Percentiles rank a stretch among this genome's conserved stretches.
These are phyloP conservation scores for Epinephelus moara DNA, from an alignment of 2,113 vertebrate species.

Conservation along the genomic window DNA sequence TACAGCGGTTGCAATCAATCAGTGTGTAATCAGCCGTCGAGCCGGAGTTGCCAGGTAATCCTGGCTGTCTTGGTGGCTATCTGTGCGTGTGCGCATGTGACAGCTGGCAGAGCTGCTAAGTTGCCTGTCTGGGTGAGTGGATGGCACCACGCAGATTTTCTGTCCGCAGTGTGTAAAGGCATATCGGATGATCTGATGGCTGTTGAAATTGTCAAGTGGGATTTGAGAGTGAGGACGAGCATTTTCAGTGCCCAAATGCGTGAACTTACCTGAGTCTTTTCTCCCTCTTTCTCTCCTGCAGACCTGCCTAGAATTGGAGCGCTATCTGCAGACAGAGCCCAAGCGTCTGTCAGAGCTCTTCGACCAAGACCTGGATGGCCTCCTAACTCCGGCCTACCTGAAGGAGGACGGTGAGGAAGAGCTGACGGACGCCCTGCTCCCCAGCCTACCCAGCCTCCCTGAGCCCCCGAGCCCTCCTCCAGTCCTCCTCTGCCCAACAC, in stretches of 20 bases:
- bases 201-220: conserved; percentile 63
- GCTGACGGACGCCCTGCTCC: conserved; percentile 87
- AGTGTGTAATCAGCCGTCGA: conserved; percentile 81
- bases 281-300: conserved; percentile 75
- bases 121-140: conserved; percentile 56
- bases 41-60: conserved; percentile 79
- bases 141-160: conserved; percentile 59
- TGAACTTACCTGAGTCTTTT: conserved; percentile 23
- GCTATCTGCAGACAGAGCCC: conserved; percentile 98
- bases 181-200: conserved; percentile 53
- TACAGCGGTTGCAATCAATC: conserved; percentile 81
- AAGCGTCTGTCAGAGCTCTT: conserved; percentile 94
- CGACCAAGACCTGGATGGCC: conserved; percentile 93
- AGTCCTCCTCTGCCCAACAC: conserved; percentile 72
- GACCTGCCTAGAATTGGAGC: conserved; percentile 98
- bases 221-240: conserved; percentile 35
- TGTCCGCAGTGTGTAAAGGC: conserved; percentile 41
- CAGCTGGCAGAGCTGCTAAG: conserved; percentile 69
- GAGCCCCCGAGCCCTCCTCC: conserved; percentile 88
- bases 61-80: conserved; percentile 69
- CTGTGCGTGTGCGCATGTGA: conserved; percentile 57
- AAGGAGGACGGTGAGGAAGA: conserved; percentile 90
- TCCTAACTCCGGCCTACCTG: conserved; percentile 90
- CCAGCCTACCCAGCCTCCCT: conserved; percentile 84
- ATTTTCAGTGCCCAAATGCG: conserved; percentile 8